Evolutionary conservation across 1,140 invertebrate species (phyloP), one percentile per base, ranked within the genome.

Genomic region (Meloidogyne floridensis): DNA sequence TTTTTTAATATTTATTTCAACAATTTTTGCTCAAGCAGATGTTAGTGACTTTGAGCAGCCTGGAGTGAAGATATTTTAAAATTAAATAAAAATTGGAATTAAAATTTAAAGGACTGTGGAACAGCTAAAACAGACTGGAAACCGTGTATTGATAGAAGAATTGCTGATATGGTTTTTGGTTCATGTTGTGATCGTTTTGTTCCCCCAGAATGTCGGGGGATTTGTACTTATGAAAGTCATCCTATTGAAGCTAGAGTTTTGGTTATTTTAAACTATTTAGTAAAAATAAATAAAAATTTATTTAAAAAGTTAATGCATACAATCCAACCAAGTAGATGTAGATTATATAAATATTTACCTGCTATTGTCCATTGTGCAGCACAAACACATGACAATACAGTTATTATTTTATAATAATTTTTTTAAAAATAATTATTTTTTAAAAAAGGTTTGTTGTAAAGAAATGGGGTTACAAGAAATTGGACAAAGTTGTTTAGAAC

Each of bases 361-460:
- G 81, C 87, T 13, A 83, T 89, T 56, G 86, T 89, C n/a, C 89
- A 89, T 75, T 89, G 88, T 77, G 88, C 89, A 3, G 87, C 88
- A 32, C 88, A 84, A 76, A 89, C 88, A 53, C 88, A 90, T 85
- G 88, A 89, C 84, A 89, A 89, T 81, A 86, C 85, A 18, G 87
- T 86, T 54, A 70, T 76, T 53, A 43, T 56, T 20, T 59, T 13
- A 59, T 47, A 47, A n/a, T 51, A 56, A 59, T 59, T 51, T 18
- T 70, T 15, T 76, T 20, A 15, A 53, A 77, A 77, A 77, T 42
- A 77, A 77, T 8, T 51, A 53, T 43, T 10, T 42, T 70, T 43
- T 43, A 51, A 18, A 42, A 79, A 65, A 77, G 76, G 43, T 47
- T 42, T 83, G 53, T 53, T 80, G 73, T 32, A 56, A n/a, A n/a